phyloP scores from a whole-genome alignment of 2,888 invertebrate species.

The Harpalus rufipes region DNA sequence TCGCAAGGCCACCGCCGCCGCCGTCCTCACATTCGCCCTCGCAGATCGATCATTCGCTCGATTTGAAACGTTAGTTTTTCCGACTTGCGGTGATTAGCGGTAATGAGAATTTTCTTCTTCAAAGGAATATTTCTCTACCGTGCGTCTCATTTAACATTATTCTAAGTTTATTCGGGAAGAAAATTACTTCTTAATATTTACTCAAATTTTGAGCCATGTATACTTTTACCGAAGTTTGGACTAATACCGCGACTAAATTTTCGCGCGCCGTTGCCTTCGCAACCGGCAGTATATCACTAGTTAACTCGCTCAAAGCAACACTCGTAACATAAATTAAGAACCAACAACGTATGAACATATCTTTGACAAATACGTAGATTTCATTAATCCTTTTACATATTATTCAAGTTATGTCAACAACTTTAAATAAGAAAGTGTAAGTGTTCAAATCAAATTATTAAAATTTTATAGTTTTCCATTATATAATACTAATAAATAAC shows the following conservation, averaged over 20 bases:
- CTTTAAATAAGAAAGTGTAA: too few relatives aligned
- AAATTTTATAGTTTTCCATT: too few relatives aligned
- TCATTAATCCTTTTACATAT: background rate
- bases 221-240: background rate
- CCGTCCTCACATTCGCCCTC: background rate
- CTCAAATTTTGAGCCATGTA: conserved; percentile 26
- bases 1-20: background rate
- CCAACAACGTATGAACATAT: conserved; percentile 5
- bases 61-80: conserved; percentile 42
- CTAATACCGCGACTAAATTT: conserved; percentile 20
- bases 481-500: too few relatives aligned
- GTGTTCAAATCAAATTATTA: too few relatives aligned
- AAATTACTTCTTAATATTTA: conserved; percentile 41
- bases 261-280: background rate
- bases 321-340: background rate
- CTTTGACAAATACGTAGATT: background rate
- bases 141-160: conserved; percentile 36
- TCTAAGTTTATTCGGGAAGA: conserved; percentile 33
- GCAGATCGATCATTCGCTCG: conserved; percentile 43
- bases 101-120: conserved; percentile 49
- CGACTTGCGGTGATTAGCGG: conserved; percentile 40
- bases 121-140: conserved; percentile 26
- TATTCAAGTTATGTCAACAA: background rate
- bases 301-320: conserved; percentile 5
- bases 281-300: background rate